Conservation (phyloP, 2,113 vertebrate genomes). For the Spea multiplicata region DNA sequence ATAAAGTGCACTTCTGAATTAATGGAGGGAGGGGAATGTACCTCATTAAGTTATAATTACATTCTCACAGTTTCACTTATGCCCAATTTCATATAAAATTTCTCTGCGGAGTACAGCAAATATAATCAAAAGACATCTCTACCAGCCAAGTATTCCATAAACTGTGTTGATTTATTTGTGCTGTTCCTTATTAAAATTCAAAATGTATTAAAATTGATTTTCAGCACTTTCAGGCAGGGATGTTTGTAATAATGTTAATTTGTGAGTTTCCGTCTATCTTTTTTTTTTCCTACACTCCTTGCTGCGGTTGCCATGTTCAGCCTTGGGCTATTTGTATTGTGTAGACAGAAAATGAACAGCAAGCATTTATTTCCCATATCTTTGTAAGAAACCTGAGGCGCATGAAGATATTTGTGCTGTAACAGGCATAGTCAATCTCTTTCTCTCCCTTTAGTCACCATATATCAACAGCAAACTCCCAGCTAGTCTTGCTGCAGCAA, state of each 20-base stretch:
- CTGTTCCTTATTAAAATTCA: conserved; percentile 73
- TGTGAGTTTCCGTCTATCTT: conserved; percentile 56
- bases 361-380: conserved; percentile 77
- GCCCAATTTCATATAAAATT: conserved; percentile 60
- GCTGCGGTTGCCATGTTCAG: conserved; percentile 61
- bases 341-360: conserved; percentile 73
- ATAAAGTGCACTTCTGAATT: not conserved
- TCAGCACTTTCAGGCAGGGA: conserved; percentile 67
- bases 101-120: conserved; percentile 55
- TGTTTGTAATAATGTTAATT: conserved; percentile 76
- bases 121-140: conserved; percentile 63
- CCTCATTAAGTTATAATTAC: conserved; percentile 60
- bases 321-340: conserved; percentile 76
- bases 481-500: conserved; percentile 69
- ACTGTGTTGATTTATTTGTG: conserved; percentile 66
- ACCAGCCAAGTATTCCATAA: conserved; percentile 58
- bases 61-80: conserved; percentile 66
- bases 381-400: conserved; percentile 71
- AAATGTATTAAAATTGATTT: conserved; percentile 74
- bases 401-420: conserved; percentile 74
- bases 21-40: conserved; percentile 42
- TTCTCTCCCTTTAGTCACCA: conserved; percentile 67
- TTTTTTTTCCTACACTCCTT: conserved; percentile 53
- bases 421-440: conserved; percentile 72
- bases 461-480: conserved; percentile 70